These are phyloP conservation scores for Malurus leucopterus DNA, from an alignment of 2,797 vertebrate genomes.

Conservation along the genomic window DNA sequence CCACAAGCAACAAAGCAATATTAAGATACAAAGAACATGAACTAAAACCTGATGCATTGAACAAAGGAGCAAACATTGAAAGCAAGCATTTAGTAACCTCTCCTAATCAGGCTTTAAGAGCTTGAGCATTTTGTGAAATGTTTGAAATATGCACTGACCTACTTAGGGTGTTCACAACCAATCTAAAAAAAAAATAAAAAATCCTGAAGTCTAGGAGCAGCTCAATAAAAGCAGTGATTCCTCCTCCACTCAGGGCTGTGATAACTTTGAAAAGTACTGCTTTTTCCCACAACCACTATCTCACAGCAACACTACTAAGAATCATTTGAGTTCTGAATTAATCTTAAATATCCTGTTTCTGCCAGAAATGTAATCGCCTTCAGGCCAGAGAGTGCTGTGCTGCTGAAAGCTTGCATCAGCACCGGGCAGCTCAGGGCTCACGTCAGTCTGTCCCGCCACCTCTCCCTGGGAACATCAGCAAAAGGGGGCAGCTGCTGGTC, in stretches of 20 bases:
- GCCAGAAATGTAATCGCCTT: background rate
- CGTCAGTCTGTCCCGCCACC: accelerated
- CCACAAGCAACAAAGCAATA: background rate
- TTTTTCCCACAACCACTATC: background rate
- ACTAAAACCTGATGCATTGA: background rate
- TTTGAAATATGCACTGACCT: constrained; percentile 44
- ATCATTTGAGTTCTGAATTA: background rate
- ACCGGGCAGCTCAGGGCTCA: accelerated
- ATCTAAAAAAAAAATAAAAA: background rate
- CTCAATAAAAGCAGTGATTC: background rate
- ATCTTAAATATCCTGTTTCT: background rate
- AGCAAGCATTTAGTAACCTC: background rate
- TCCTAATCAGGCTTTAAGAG: constrained; percentile 40
- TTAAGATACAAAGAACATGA: background rate
- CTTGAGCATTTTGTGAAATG: background rate
- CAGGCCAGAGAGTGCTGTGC: background rate
- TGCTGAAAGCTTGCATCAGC: background rate
- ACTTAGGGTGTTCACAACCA: constrained; percentile 5
- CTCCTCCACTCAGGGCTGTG: background rate
- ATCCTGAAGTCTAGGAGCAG: background rate
- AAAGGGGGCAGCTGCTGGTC: no score
- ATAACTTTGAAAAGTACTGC: background rate
- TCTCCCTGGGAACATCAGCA: accelerated
- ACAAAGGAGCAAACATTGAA: background rate
- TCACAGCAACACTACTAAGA: background rate